phyloP scores from a whole-genome alignment of 1,140 invertebrate genomes.

The Coptotermes formosanus region DNA sequence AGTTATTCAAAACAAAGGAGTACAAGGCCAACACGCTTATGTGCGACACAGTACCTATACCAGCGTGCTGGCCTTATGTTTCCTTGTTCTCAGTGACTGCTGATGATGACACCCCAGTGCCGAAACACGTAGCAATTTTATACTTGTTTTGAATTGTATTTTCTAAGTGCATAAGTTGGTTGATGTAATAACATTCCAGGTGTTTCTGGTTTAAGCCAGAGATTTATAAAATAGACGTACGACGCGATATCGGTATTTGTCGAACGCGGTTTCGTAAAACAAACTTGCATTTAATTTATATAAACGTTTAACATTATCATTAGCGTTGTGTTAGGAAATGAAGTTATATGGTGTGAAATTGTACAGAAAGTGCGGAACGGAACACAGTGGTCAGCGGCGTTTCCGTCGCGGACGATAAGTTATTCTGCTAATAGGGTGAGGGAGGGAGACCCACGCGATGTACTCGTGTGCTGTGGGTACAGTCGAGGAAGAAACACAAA shows the following conservation, averaged over 20 bases:
- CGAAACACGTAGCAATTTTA: too few species aligned
- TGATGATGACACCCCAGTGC: too few species aligned
- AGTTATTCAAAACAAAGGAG: too few species aligned
- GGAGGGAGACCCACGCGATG: not conserved
- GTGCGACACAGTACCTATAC: too few species aligned
- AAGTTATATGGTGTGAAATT: not conserved
- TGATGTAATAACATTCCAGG: too few species aligned
- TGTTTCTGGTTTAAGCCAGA: too few species aligned
- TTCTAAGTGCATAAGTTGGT: too few species aligned
- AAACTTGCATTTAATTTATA: not conserved
- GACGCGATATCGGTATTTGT: not conserved
- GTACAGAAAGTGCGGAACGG: not conserved
- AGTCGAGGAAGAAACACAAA: not conserved
- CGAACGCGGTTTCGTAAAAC: not conserved
- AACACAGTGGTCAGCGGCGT: not conserved
- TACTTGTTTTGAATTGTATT: too few species aligned
- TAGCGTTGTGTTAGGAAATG: not conserved
- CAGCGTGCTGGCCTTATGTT: too few species aligned
- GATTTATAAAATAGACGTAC: not conserved
- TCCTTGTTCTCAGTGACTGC: too few species aligned
- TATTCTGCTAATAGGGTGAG: conserved; percentile 9
- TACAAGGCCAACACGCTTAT: too few species aligned
- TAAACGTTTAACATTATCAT: not conserved
- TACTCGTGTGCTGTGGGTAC: not conserved
- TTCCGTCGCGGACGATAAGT: not conserved